phyloP scores from a whole-genome alignment of 1,140 invertebrate genomes.

The Pissodes strobi region DNA sequence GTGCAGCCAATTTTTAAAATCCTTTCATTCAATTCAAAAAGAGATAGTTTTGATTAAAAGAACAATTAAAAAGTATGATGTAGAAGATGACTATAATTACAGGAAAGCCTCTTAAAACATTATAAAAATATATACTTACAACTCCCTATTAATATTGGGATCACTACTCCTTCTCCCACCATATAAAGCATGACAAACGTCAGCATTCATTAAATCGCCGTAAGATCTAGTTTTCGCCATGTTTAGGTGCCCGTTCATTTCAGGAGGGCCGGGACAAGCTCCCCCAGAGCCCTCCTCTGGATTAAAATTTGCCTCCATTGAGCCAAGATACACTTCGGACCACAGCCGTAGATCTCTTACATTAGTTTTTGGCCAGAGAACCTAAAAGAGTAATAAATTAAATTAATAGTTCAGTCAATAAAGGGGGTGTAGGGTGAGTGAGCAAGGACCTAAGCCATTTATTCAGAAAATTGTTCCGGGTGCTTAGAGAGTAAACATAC shows the following conservation, averaged over 20 bases:
- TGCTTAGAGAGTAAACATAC: too few species aligned
- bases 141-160: constrained; percentile 75
- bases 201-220: constrained; percentile 71
- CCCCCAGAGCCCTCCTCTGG: constrained; percentile 35
- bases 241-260: constrained; percentile 37
- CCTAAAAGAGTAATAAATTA: constrained; percentile 65
- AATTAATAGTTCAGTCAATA: too few species aligned
- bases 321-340: constrained; percentile 82
- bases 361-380: constrained; percentile 84
- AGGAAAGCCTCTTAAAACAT: too few species aligned
- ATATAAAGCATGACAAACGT: constrained; percentile 13
- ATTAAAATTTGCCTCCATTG: constrained; percentile 56
- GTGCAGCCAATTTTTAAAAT: too few species aligned
- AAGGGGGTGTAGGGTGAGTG: too few species aligned
- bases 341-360: constrained; percentile 82
- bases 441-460: too few species aligned
- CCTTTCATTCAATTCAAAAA: too few species aligned
- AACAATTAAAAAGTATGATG: too few species aligned
- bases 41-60: too few species aligned
- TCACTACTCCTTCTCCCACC: constrained; percentile 77
- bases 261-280: constrained; percentile 42
- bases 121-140: constrained; percentile 41
- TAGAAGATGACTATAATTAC: too few species aligned
- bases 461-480: too few species aligned
- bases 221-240: constrained; percentile 81